Percentiles rank a stretch among this genome's conserved stretches.
Conservation (phyloP, 2,113 vertebrate genomes). For the Tupaia tana region DNA sequence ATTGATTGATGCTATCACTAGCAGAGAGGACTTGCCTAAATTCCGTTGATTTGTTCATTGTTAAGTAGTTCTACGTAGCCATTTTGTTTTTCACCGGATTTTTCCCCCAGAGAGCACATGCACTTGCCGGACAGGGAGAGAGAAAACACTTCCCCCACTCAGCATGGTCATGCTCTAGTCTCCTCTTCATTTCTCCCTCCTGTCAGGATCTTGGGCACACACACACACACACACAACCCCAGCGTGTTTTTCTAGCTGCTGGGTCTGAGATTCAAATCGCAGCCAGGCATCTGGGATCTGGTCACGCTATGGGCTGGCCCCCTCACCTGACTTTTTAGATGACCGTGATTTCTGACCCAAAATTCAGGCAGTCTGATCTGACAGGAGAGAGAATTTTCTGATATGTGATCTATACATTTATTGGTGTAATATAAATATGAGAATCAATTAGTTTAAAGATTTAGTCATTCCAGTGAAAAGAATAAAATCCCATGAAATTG, state of each 20-base stretch:
- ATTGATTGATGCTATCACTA: neutral
- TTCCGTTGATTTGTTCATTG: neutral
- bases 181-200: too few relatives aligned
- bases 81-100: neutral
- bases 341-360: neutral
- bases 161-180: too few relatives aligned
- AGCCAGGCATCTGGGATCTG: too few relatives aligned
- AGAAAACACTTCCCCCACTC: too few relatives aligned
- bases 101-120: too few relatives aligned
- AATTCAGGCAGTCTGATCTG: constrained; percentile 18
- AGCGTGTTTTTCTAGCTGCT: too few relatives aligned
- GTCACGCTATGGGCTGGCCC: too few relatives aligned
- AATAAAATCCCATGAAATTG: constrained; percentile 23
- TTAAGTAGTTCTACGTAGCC: neutral
- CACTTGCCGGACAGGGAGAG: too few relatives aligned
- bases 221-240: too few relatives aligned
- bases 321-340: neutral
- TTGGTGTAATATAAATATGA: neutral
- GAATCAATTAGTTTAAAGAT: neutral
- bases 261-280: too few relatives aligned
- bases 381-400: neutral
- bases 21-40: neutral
- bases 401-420: neutral
- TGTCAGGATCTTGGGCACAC: too few relatives aligned
- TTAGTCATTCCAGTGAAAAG: constrained; percentile 40